phyloP scores from a whole-genome alignment of 2,113 vertebrate genomes.

The Hippoglossus stenolepis region DNA sequence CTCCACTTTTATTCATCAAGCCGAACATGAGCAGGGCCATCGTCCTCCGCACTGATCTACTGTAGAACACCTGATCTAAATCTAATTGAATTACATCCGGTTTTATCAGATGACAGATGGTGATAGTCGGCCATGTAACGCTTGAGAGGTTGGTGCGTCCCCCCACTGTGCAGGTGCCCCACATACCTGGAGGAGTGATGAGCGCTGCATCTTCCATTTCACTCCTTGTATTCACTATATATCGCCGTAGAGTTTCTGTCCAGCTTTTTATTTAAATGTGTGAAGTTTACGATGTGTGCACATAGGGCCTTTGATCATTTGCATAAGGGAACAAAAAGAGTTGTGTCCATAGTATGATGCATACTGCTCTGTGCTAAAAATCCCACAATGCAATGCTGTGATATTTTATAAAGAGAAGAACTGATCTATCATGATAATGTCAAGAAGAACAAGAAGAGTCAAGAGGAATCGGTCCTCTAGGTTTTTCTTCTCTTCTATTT shows the following conservation, averaged over 20 bases:
- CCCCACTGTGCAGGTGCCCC: not conserved
- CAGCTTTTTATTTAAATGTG: not conserved
- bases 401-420: not conserved
- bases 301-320: not conserved
- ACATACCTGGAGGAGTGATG: not conserved
- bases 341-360: not conserved
- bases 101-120: not conserved
- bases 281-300: not conserved
- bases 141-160: not conserved
- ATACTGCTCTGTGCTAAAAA: not conserved
- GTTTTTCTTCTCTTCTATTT: not conserved
- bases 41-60: not conserved
- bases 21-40: not conserved
- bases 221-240: too few relatives aligned
- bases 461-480: too few relatives aligned
- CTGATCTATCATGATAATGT: not conserved
- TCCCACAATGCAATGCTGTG: not conserved
- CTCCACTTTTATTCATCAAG: too few relatives aligned
- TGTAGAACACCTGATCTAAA: slow-evolving; percentile 1
- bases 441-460: not conserved
- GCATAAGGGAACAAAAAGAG: not conserved
- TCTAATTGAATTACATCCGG: not conserved
- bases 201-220: not conserved
- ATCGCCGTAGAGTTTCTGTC: too few relatives aligned
- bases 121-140: not conserved